Base-by-base conservation (phyloP, 2,113 vertebrate species). In the Acanthisitta chloris region DNA sequence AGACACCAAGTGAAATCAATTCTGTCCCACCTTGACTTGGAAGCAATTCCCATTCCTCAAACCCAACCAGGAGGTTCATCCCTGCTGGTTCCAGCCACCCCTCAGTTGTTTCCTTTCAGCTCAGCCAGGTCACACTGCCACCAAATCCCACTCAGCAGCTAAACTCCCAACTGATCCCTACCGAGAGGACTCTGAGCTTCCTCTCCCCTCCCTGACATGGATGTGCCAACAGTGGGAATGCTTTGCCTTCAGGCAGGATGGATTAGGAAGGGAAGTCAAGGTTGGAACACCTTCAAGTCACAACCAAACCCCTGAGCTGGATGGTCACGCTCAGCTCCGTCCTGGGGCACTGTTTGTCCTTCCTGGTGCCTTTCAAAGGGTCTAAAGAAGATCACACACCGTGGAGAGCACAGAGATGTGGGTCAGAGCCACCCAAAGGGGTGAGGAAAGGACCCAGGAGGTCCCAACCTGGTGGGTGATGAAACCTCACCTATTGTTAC, bases 341-440 rank as follows among this genome's bases (percentile, higher is more conserved):
- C 24, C 12, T 0, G 2, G 26, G 64, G 3, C 25, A 4, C 9
- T 23, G 0, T 62, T 55, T 33, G 7, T 24, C 24, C 4, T 2
- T 55, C 33, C 51, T 5, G 54, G 33, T 8, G 15, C 29, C 34
- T 34, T 49, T 21, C n/a, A n/a, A n/a, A n/a, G n/a, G n/a, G n/a
- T n/a, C n/a, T n/a, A n/a, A n/a, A n/a, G 8, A 40, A 13, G 10
- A 36, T 21, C 36, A 28, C 11, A 48, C 61, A 46, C 25, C 3
- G 0, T 3, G 18, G 26, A 0, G 5, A 23, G 59, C 2, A 10
- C 16, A 1, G 23, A 46, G 52, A 14, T 1, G 4, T 0, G 64
- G 29, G 23, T 29, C 61, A 25, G 38, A 21, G 13, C 2, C 46
- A 4, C n/a, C 12, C 46, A 61, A 17, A 4, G 48, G 23, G 46